Conservation (phyloP, 2,797 vertebrate genomes). For the Pangasius krempfi region DNA sequence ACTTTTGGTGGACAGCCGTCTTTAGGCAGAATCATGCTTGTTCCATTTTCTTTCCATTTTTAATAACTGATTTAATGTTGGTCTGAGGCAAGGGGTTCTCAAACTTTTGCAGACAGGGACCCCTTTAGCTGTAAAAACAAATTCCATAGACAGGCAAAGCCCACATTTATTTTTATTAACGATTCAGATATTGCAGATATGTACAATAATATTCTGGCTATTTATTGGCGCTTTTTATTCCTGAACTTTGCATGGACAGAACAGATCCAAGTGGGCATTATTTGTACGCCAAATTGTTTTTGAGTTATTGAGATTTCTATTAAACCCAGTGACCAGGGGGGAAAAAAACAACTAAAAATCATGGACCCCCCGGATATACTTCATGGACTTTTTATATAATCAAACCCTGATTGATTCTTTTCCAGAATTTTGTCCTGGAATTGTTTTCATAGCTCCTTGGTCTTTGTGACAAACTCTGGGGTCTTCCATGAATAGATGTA, state of each 20-base stretch:
- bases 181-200: too few species aligned
- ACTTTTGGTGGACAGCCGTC: background rate
- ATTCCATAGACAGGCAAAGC: background rate
- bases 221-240: too few species aligned
- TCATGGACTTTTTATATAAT: background rate
- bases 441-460: background rate
- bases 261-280: background rate
- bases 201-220: background rate
- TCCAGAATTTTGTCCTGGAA: too few species aligned
- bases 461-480: background rate
- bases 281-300: background rate
- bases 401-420: background rate
- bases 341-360: too few species aligned
- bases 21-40: background rate
- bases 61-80: background rate
- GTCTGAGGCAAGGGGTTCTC: background rate
- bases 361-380: too few species aligned
- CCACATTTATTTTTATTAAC: background rate
- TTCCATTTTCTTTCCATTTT: background rate
- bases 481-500: background rate
- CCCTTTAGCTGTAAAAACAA: background rate
- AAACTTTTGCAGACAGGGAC: background rate
- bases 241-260: background rate
- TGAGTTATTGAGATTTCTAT: background rate
- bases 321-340: too few species aligned